These are phyloP conservation scores for Rhinogobio ventralis DNA, from an alignment of 2,797 vertebrate genomes.

Conservation along the genomic window DNA sequence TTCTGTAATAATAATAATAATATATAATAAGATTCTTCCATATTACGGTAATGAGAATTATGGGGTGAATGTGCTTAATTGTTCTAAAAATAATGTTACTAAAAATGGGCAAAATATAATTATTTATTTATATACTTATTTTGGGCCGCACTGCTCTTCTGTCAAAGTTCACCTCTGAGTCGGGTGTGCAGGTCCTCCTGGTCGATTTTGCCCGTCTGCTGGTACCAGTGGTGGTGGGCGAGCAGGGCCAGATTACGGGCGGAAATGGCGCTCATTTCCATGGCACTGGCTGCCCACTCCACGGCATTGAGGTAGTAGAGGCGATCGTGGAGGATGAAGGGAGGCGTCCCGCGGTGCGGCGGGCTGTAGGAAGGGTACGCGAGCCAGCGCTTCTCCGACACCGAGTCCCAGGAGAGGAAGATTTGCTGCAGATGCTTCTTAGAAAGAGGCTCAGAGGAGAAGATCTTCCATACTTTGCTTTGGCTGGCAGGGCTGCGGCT, in stretches of 20 bases:
- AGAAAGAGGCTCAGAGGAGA: conserved; percentile 79
- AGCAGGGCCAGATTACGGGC: conserved; percentile 89
- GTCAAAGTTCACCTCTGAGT: conserved; percentile 87
- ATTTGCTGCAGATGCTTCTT: conserved; percentile 81
- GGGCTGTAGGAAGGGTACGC: conserved; percentile 86
- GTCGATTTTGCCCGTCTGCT: conserved; percentile 76
- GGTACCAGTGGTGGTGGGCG: conserved; percentile 89
- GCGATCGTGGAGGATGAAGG: conserved; percentile 83
- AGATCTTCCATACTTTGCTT: conserved; percentile 86
- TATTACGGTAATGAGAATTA: neutral
- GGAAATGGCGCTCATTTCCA: conserved; percentile 91
- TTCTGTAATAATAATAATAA: neutral
- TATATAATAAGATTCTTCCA: neutral
- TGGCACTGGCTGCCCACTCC: conserved; percentile 88
- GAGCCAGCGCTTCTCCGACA: conserved; percentile 82
- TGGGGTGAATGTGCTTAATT: neutral
- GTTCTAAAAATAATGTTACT: neutral
- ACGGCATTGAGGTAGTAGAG: conserved; percentile 89
- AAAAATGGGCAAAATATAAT: neutral
- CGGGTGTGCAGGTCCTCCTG: conserved; percentile 89
- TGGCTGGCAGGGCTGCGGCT: conserved; percentile 66
- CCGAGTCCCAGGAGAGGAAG: conserved; percentile 83
- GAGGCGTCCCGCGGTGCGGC: conserved; percentile 78
- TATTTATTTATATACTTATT: neutral
- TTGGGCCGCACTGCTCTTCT: neutral